Base-by-base conservation (phyloP, 2,888 invertebrate genomes). In the Tiliacea aurago region DNA sequence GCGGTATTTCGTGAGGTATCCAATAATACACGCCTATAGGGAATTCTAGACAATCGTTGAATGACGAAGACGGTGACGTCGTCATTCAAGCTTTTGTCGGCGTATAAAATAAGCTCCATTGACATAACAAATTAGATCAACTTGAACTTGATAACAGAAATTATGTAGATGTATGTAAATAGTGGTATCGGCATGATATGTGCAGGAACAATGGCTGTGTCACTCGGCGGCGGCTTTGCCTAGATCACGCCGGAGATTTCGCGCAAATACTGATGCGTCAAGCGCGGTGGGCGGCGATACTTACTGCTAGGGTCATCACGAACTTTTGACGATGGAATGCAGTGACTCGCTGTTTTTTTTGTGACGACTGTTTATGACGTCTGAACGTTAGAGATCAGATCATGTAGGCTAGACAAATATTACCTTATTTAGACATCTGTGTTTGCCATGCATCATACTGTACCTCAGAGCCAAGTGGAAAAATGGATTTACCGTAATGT, bases 181-280 rank as follows among this genome's bases (percentile, higher is more conserved):
- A 77, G 73, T 81, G 33, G 47, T 70, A 69, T 73, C 51, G 58
- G 61, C 62, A 69, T 51, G n/a, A 81, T 73, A 85, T 66, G 75
- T 78, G 70, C 56, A 37, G 70, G 71, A 78, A 87, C 87, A 83
- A 85, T 84, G 59, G 83, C 76, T 90, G 89, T 81, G 88, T 88
- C 88, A 90, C 78, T 47, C 62, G 76, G 85, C 88, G 87, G 88
- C 75, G 51, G 23, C 87, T 86, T 85, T 85, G 74, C 65, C 64
- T 73, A 86, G 89, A 89, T 88, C 84, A 66, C 20, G 73, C n/a
- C 41, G 68, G 56, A 83, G 88, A 89, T 86, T 86, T 87, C 86
- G 82, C 68, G 70, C 69, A 81, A 87, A 73, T 49, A 58, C 41
- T 70, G 80, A 84, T 87, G 87, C 88, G 87, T 87, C 87, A 87